These are phyloP conservation scores for Haplotaxodon microlepis DNA, from an alignment of 2,113 vertebrate species.

Conservation along the genomic window DNA sequence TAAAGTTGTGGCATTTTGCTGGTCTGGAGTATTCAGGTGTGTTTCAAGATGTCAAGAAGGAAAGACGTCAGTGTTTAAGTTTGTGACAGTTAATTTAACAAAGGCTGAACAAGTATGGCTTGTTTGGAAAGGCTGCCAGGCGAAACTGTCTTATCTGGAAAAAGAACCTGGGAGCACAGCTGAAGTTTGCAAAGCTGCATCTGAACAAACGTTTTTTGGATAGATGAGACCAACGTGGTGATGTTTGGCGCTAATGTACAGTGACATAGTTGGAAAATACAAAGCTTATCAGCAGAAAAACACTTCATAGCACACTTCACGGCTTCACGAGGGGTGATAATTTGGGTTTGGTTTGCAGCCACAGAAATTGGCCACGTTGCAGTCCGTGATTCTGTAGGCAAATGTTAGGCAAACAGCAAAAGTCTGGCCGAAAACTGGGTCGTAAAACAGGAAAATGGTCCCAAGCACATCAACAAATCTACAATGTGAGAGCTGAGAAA, in stretches of 20 bases:
- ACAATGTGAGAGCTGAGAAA: not conserved
- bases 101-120: not conserved
- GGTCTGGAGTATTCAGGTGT: not conserved
- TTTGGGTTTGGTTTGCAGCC: not conserved
- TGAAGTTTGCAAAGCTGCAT: not conserved
- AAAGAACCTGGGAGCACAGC: not conserved
- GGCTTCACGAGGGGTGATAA: not conserved
- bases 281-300: not conserved
- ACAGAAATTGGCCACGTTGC: not conserved
- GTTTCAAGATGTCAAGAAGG: not conserved
- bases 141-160: accelerated
- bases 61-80: not conserved
- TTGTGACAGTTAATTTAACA: not conserved
- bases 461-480: not conserved
- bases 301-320: not conserved
- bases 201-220: not conserved
- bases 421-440: accelerated
- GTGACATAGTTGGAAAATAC: not conserved
- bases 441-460: not conserved
- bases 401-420: not conserved
- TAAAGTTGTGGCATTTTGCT: not conserved
- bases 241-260: not conserved
- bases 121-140: not conserved
- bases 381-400: not conserved
- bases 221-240: not conserved